Conservation (phyloP, 2,797 vertebrate genomes). For the Philypnodon macrostomus region DNA sequence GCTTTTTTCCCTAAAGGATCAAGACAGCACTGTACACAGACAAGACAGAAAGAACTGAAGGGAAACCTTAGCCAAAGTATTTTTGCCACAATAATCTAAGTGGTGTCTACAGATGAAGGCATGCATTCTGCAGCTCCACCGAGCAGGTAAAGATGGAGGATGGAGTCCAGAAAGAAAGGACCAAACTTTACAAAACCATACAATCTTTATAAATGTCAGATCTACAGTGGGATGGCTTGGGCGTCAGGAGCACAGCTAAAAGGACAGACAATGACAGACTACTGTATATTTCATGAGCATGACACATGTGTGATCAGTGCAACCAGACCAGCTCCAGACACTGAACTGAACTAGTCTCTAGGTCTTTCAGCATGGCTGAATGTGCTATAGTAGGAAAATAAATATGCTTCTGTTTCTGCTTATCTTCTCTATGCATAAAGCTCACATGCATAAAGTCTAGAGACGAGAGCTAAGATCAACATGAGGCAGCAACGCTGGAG, state of each 20-base stretch:
- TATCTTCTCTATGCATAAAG: conserved; percentile 60
- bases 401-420: conserved; percentile 56
- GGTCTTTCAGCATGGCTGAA: conserved; percentile 54
- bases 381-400: conserved; percentile 65
- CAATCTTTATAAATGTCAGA: conserved; percentile 10
- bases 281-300: conserved; percentile 2
- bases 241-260: conserved; percentile 1
- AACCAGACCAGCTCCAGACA: conserved; percentile 35
- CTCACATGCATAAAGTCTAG: conserved; percentile 52
- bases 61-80: conserved; percentile 23
- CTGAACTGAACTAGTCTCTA: conserved; percentile 24
- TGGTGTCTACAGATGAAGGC: conserved; percentile 73
- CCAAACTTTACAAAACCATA: conserved; percentile 32
- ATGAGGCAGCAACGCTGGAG: conserved; percentile 37
- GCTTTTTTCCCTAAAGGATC: conserved; percentile 54
- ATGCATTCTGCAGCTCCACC: conserved; percentile 58
- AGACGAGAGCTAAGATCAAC: conserved; percentile 30
- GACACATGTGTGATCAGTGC: conserved; percentile 39
- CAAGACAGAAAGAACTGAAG: conserved; percentile 48
- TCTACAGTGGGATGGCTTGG: conserved; percentile 15
- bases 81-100: conserved; percentile 57
- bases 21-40: conserved; percentile 58
- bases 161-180: conserved; percentile 39
- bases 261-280: conserved; percentile 20
- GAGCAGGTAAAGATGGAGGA: conserved; percentile 31